Evolutionary conservation across 2,888 invertebrate genomes (phyloP), one percentile per base, ranked within the genome.

Genomic region (Azorinus chamasolen): DNA sequence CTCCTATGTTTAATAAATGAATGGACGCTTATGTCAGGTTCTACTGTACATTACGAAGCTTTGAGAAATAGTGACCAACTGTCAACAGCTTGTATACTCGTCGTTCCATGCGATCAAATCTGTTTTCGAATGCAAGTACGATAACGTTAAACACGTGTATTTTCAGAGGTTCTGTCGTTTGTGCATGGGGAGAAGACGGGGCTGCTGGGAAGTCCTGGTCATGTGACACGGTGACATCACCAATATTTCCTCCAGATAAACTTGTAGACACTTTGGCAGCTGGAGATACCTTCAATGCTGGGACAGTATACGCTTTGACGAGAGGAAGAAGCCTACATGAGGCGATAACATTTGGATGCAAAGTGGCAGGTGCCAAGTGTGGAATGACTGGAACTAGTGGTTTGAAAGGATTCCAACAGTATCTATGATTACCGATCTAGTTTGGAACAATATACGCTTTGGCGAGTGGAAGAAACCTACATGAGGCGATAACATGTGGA

Each of bases 251-350:
- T 10, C 95, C 95, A 0, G 79, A 88, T 0, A 91, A 92, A 63
- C 92, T 95, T 1, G 93, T 95, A 0, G 96, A 96, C 86, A 95
- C 95, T 0, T 92, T 96, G 2, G 96, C 95, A 0, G 96, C 96
- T 6, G 96, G 96, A 0, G 96, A 96, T 85, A 95, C 95, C 0
- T 96, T 96, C 86, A 94, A 94, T 64, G 95, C 95, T 0, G 94
- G 94, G 0, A 93, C 94, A n/a, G 94, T 96, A 54, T 94, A 94
- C 83, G 94, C 94, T 41, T 88, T 95, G 20, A 93, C 93, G 41
- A 88, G 90, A 54, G 93, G 94, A 0, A n/a, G 61, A 37, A 54
- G 90, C 2, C 83, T 95, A 12, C 87, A 92, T n/a, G 89, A 93
- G 0, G 94, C 95, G 16, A 93, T 96, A 0, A 91, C 92, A 10